Conservation (phyloP, 1,140 invertebrate genomes). For the Rhizoglyphus robini region DNA sequence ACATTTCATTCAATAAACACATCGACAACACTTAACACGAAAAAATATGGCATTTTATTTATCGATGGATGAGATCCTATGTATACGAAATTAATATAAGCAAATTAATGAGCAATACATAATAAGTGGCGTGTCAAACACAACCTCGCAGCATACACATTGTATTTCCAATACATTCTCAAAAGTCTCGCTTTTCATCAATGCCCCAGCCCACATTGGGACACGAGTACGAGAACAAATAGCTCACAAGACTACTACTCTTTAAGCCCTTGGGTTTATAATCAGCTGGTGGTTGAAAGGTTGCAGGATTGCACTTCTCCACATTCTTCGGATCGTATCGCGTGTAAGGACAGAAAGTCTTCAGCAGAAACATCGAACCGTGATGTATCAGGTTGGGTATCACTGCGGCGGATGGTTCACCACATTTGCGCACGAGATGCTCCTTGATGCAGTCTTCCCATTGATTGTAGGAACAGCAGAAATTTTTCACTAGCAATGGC, state of each 20-base stretch:
- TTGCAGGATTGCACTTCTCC: background rate
- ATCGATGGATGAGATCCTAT: too few relatives aligned
- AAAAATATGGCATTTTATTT: too few relatives aligned
- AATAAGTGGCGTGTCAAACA: too few relatives aligned
- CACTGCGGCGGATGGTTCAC: background rate
- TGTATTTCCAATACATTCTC: too few relatives aligned
- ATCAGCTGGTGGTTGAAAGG: background rate
- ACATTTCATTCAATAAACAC: too few relatives aligned
- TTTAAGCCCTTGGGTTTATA: background rate
- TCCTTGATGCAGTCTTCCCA: background rate
- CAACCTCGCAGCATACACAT: too few relatives aligned
- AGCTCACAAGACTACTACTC: background rate
- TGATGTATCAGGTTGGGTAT: background rate
- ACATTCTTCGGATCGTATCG: background rate
- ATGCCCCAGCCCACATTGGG: background rate
- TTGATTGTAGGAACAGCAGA: background rate
- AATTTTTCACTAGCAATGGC: background rate
- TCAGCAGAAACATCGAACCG: background rate
- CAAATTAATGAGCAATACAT: too few relatives aligned
- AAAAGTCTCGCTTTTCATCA: background rate
- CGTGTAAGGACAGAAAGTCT: background rate
- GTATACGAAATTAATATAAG: too few relatives aligned
- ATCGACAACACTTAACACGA: too few relatives aligned
- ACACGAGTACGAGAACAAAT: background rate
- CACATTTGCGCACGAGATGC: background rate